phyloP scores from a whole-genome alignment of 1,140 invertebrate genomes.

The Mycetomoellerius zeteki region DNA sequence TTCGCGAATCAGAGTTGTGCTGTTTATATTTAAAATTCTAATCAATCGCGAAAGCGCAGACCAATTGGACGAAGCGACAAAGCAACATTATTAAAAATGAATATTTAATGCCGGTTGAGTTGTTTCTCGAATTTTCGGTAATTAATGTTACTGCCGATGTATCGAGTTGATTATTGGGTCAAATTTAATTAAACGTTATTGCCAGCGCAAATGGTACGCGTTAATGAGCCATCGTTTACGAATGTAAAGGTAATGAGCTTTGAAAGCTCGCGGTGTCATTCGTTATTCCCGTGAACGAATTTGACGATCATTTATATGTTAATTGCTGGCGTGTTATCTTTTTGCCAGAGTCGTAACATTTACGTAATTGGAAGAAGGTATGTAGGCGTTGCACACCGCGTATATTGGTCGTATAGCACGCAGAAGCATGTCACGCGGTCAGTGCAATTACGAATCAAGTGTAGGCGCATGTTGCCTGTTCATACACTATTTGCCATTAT shows the following conservation, averaged over 20 bases:
- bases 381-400: not conserved
- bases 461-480: constrained; percentile 21
- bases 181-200: constrained; percentile 61
- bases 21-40: constrained; percentile 48
- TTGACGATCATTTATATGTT: constrained; percentile 55
- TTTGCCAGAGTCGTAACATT: constrained; percentile 31
- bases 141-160: constrained; percentile 45
- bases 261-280: constrained; percentile 27
- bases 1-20: constrained; percentile 24
- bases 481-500: constrained; percentile 36
- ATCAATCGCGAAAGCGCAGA: constrained; percentile 20
- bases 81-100: constrained; percentile 54
- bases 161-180: constrained; percentile 53
- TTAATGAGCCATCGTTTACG: constrained; percentile 59
- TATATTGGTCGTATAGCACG: not conserved
- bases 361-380: constrained; percentile 46
- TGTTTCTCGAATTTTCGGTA: constrained; percentile 32
- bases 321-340: constrained; percentile 42
- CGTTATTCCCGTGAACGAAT: constrained; percentile 46
- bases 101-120: constrained; percentile 35
- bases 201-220: constrained; percentile 50
- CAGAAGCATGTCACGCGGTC: constrained; percentile 43
- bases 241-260: constrained; percentile 57
- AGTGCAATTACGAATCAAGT: constrained; percentile 50
- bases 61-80: not conserved